Base-by-base conservation (phyloP, 2,888 invertebrate genomes). In the Drosophila nigritarsus region DNA sequence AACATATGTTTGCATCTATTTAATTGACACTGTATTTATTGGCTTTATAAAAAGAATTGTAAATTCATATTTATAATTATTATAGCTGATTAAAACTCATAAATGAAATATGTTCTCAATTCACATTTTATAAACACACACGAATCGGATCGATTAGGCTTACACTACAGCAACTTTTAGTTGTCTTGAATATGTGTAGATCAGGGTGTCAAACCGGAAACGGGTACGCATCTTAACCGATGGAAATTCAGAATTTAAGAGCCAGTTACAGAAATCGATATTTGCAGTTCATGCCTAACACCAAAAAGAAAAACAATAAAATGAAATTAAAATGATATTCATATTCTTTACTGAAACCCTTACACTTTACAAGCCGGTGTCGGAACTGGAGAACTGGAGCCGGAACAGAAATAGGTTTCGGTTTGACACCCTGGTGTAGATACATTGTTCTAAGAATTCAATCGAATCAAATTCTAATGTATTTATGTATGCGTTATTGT, bases 381-480 rank as follows among this genome's bases (percentile, higher is more conserved):
- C 20, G 45, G 20, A 45, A 20, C 20, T 15, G 20, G 2, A 24
- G 20, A 45, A 20, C 20, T 15, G 20, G 2, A 24, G 2, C 45
- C 45, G 45, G 24, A 24, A 24, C 20, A 15, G 24, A 8, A 24
- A 24, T 8, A 1, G 24, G 15, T 24, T 45, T 45, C 45, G 45
- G 45, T 20, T 45, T 20, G 24, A 20, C 24, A 15, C 45, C 45
- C 45, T 24, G 45, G 49, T 48, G 32, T 59, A 59, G 49, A 49
- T 34, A n/a, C 20, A 20, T 58, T 30, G 32, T 1, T 32, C 20
- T 15, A 45, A 58, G 27, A 36, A 60, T 50, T 49, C 29, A 40
- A 55, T 40, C 38, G 27, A 60, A 59, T 49, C 36, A 29, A 59
- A 38, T 9, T 64, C 36, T 18, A 64, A 58, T 55, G 27, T 45